phyloP scores from a whole-genome alignment of 2,888 invertebrate genomes.

The Gastrophysa polygoni region DNA sequence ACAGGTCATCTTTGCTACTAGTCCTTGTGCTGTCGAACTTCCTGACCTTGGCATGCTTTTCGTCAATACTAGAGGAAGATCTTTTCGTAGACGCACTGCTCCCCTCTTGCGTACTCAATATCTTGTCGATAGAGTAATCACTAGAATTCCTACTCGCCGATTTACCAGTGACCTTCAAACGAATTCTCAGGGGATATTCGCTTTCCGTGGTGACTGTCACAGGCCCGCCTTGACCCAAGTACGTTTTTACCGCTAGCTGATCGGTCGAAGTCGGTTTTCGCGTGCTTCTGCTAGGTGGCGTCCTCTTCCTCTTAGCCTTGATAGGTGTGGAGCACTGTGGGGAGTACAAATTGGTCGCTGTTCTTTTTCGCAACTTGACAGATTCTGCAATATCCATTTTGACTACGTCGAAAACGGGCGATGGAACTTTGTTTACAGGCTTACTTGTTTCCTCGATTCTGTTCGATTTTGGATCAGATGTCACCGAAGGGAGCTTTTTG shows the following conservation, averaged over 20 bases:
- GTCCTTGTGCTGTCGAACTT: neutral
- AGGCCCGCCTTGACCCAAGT: neutral
- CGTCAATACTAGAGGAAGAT: neutral
- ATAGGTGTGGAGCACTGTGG: neutral
- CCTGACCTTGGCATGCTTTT: neutral
- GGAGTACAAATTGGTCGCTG: neutral
- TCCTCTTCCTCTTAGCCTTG: neutral
- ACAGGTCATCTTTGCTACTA: neutral
- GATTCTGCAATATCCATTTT: neutral
- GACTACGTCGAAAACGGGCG: too few relatives aligned
- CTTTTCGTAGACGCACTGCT: neutral
- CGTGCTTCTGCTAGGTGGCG: neutral
- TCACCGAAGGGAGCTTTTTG: too few relatives aligned
- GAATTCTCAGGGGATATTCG: neutral
- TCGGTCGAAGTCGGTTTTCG: neutral
- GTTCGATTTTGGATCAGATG: too few relatives aligned
- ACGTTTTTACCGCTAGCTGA: neutral
- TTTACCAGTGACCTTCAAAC: neutral
- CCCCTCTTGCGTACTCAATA: neutral
- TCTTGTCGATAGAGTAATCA: neutral
- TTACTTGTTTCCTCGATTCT: too few relatives aligned
- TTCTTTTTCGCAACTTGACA: neutral
- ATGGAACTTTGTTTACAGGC: too few relatives aligned
- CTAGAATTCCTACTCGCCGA: neutral
- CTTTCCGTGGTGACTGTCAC: neutral